Conservation (phyloP, 2,113 vertebrate genomes). For the Cranoglanis bouderius region DNA sequence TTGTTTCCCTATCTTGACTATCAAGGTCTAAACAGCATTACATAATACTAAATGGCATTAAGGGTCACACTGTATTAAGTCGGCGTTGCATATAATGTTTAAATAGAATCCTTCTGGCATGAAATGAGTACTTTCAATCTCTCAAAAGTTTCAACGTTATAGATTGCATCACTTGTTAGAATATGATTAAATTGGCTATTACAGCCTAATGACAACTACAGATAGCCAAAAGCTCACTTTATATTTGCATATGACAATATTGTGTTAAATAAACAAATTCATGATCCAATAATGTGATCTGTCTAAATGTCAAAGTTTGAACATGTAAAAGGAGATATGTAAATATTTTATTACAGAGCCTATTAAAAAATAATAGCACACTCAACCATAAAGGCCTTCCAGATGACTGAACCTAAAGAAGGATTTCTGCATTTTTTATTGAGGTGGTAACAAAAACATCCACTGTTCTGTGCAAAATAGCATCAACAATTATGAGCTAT, state of each 20-base stretch:
- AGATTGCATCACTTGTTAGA: background rate
- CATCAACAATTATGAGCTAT: background rate
- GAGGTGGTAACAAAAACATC: background rate
- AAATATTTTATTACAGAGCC: conserved; percentile 4
- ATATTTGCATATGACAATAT: background rate
- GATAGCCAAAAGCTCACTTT: background rate
- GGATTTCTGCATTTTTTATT: background rate
- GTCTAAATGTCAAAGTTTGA: background rate
- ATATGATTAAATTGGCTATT: background rate
- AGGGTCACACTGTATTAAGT: background rate
- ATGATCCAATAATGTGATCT: background rate
- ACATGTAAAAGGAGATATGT: background rate
- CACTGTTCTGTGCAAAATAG: background rate
- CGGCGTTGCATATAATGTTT: background rate
- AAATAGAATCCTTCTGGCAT: background rate
- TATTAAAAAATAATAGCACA: background rate
- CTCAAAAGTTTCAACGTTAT: background rate
- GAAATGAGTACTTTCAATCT: background rate
- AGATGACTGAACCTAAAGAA: background rate
- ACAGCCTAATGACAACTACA: background rate
- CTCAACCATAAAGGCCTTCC: background rate
- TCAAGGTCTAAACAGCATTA: background rate
- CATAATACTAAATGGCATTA: background rate
- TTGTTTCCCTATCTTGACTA: background rate
- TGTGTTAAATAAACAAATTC: background rate